phyloP scores from a whole-genome alignment of 2,888 invertebrate genomes.

The Steinernema hermaphroditum region DNA sequence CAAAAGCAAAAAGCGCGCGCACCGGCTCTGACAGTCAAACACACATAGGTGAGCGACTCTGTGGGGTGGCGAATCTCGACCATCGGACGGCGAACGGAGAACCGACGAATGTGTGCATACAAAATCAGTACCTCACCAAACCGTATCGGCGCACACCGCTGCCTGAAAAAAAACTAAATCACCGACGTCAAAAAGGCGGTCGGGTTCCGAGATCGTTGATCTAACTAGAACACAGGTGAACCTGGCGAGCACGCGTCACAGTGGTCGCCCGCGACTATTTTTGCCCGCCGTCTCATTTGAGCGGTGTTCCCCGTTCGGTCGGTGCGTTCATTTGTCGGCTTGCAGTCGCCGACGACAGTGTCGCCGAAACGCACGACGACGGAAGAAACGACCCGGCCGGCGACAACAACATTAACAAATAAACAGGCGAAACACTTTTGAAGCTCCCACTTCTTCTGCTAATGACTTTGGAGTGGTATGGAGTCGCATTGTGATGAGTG shows the following conservation, averaged over 20 bases:
- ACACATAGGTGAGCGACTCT: too few relatives aligned
- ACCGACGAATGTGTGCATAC: too few relatives aligned
- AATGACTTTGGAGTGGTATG: neutral
- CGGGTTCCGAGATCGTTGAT: neutral
- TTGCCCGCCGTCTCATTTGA: neutral
- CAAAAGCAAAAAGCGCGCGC: too few relatives aligned
- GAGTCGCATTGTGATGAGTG: too few relatives aligned
- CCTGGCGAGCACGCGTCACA: slow-evolving; percentile 24
- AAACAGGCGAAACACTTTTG: slow-evolving; percentile 13
- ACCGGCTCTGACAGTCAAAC: too few relatives aligned
- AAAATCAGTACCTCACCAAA: too few relatives aligned
- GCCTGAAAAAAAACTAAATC: too few relatives aligned
- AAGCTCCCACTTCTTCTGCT: slow-evolving; percentile 2
- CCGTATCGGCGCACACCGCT: too few relatives aligned
- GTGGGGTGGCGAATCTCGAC: too few relatives aligned
- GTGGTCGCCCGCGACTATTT: neutral
- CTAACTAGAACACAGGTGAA: slow-evolving; percentile 18
- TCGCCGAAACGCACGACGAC: neutral
- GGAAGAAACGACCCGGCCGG: neutral
- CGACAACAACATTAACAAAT: slow-evolving; percentile 29
- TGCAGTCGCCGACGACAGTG: neutral
- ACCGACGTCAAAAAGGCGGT: too few relatives aligned
- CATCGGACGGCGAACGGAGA: too few relatives aligned
- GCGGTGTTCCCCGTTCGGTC: slow-evolving; percentile 13
- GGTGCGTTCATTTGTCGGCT: slow-evolving; percentile 15